Conservation (phyloP, 2,113 vertebrate genomes). For the Genyomyrus donnyi region DNA sequence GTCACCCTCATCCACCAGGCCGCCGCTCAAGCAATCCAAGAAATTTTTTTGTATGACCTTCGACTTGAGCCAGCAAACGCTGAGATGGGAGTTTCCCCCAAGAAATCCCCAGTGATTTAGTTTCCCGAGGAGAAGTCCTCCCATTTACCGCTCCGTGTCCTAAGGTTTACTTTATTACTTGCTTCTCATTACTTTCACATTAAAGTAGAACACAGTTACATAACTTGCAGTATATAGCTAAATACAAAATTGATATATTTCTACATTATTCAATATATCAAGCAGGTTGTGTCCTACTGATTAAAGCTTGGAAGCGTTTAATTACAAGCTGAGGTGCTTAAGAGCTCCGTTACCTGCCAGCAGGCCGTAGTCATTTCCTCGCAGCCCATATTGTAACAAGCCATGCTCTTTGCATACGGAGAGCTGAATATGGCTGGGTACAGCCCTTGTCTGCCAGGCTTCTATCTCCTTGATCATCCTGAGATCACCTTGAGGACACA, state of each 20-base stretch:
- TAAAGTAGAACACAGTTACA: neutral
- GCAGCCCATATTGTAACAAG: neutral
- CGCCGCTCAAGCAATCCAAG: neutral
- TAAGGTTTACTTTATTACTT: neutral
- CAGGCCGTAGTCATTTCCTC: neutral
- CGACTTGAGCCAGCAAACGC: slow-evolving; percentile 37
- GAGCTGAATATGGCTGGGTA: neutral
- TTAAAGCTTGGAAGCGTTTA: neutral
- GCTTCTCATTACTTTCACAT: neutral
- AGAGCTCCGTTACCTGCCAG: neutral
- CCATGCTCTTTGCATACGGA: neutral
- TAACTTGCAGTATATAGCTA: neutral
- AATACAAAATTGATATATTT: neutral
- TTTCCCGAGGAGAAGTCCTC: neutral
- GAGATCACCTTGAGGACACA: neutral
- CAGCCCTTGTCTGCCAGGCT: neutral
- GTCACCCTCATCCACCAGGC: neutral
- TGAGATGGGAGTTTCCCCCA: slow-evolving; percentile 32
- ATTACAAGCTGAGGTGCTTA: neutral
- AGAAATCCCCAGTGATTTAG: neutral
- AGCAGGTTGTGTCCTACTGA: neutral
- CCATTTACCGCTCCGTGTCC: neutral
- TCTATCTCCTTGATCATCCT: neutral
- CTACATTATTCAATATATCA: neutral
- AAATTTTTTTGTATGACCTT: neutral